A percentile compares a stretch with the other conserved stretches of the same genome.
Conservation (phyloP, 2,888 invertebrate species). For the Spisula solida region DNA sequence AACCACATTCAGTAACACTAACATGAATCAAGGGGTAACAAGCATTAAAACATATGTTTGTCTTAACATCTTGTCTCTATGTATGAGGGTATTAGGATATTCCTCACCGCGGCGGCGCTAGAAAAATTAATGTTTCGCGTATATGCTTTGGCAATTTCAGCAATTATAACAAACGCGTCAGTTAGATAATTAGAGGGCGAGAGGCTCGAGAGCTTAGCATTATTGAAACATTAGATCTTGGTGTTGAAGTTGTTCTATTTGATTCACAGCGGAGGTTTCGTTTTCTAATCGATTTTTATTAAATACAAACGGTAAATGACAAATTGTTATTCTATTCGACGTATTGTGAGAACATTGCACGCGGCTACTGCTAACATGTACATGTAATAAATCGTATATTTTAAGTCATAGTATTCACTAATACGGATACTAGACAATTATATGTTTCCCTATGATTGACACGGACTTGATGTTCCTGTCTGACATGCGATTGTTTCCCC, state of each 20-base stretch:
- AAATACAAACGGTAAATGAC: not conserved
- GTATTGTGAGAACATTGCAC: not conserved
- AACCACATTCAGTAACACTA: not conserved
- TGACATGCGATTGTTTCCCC: constrained; percentile 8
- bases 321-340: constrained; percentile 9
- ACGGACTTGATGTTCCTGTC: not conserved
- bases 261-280: not conserved
- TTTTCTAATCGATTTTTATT: constrained; percentile 3
- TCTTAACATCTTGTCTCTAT: not conserved
- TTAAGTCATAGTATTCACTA: not conserved
- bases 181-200: no score
- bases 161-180: not conserved
- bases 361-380: not conserved
- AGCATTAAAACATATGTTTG: constrained; percentile 28
- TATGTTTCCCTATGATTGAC: not conserved
- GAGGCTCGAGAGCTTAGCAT: not conserved
- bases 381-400: not conserved
- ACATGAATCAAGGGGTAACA: constrained; percentile 28
- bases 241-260: not conserved
- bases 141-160: not conserved
- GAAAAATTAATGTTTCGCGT: not conserved
- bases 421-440: constrained; percentile 5
- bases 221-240: constrained; percentile 7
- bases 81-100: not conserved
- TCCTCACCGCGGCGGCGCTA: not conserved